These are phyloP conservation scores for Cherax quadricarinatus DNA, from an alignment of 1,140 invertebrate species.

Conservation along the genomic window DNA sequence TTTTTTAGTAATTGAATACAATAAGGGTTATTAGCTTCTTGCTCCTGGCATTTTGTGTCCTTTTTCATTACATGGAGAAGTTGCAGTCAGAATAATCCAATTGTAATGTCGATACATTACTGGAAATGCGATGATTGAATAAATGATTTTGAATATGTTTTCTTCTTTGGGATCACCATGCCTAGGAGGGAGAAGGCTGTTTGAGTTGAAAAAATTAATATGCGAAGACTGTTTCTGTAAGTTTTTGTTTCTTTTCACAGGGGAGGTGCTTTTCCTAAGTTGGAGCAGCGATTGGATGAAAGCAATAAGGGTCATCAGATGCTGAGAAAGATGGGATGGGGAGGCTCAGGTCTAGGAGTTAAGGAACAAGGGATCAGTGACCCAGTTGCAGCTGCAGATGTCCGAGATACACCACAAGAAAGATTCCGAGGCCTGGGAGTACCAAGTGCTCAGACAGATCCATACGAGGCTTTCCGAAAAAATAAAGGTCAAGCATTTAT, in stretches of 20 bases:
- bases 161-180: too few species aligned
- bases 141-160: too few species aligned
- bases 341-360: slow-evolving; percentile 90
- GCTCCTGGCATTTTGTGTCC: too few species aligned
- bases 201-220: too few species aligned
- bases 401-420: slow-evolving; percentile 76
- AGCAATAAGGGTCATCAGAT: slow-evolving; percentile 97
- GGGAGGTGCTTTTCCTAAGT: slow-evolving; percentile 59
- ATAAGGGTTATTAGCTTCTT: too few species aligned
- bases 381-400: slow-evolving; percentile 93
- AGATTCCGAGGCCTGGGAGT: slow-evolving; percentile 68
- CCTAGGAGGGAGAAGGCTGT: too few species aligned
- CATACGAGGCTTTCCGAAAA: slow-evolving; percentile 97
- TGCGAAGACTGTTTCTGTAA: not conserved
- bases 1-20: too few species aligned
- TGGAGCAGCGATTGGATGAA: slow-evolving; percentile 81
- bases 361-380: slow-evolving; percentile 96
- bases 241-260: slow-evolving; percentile 28
- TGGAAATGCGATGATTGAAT: too few species aligned
- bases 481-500: slow-evolving; percentile 98
- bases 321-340: slow-evolving; percentile 97
- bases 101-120: too few species aligned
- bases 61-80: too few species aligned
- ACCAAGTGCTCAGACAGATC: slow-evolving; percentile 81
- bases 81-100: too few species aligned